Percentiles rank a stretch among this genome's conserved stretches.
Evolutionary conservation across 1,140 invertebrate species (phyloP).

Genomic region (Cydia fagiglandana): DNA sequence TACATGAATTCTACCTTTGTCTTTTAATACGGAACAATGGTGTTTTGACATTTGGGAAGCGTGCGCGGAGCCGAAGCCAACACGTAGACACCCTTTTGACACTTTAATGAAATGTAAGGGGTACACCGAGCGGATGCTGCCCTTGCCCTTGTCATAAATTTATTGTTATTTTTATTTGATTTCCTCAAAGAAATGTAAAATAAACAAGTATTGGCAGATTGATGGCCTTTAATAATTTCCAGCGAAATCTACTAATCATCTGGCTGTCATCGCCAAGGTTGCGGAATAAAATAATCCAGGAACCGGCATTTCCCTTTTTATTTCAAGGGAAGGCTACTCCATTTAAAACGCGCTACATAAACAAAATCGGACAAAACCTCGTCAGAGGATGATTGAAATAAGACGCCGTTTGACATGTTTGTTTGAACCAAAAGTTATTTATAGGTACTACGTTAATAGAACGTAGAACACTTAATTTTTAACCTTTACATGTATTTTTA

Average conservation of each 20-base stretch:
- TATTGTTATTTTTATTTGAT: no score
- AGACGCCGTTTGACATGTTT: conserved; percentile 12
- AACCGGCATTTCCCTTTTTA: conserved; percentile 12
- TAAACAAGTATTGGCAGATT: no score
- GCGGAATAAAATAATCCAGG: not conserved
- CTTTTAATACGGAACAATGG: not conserved
- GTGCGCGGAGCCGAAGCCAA: not conserved
- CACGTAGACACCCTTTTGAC: not conserved
- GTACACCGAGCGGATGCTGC: not conserved
- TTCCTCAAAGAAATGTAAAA: no score
- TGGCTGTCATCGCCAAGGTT: not conserved
- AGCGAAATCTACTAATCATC: not conserved
- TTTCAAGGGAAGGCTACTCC: conserved; percentile 27
- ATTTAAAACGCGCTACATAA: conserved; percentile 16
- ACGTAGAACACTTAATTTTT: conserved; percentile 18
- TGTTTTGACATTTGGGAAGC: not conserved
- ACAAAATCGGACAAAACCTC: conserved; percentile 17
- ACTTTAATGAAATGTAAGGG: not conserved
- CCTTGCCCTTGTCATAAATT: not conserved
- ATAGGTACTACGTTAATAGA: not conserved
- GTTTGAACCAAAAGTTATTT: conserved; percentile 1
- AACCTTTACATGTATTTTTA: no score
- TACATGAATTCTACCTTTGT: no score
- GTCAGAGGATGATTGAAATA: conserved; percentile 24
- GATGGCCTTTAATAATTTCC: not conserved